phyloP scores from a whole-genome alignment of 2,113 vertebrate species.

The Tursiops truncatus region DNA sequence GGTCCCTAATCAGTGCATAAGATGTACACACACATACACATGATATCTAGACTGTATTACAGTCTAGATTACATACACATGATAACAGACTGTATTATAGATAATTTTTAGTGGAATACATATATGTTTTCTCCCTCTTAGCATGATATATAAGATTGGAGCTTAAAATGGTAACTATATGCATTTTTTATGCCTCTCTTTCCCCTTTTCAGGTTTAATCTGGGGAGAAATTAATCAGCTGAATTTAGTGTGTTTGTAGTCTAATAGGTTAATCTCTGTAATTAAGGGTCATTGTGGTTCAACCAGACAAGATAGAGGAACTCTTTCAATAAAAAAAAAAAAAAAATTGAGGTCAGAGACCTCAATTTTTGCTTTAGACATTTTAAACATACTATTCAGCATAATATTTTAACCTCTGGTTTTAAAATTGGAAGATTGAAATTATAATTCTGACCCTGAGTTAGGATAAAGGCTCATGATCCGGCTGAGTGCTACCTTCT shows the following conservation, averaged over 20 bases:
- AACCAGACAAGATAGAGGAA: constrained; percentile 69
- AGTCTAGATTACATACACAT: too few relatives aligned
- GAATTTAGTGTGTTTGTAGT: constrained; percentile 61
- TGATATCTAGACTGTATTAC: neutral
- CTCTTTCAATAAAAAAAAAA: constrained; percentile 59
- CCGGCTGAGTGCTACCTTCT: constrained; percentile 57
- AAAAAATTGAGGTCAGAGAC: constrained; percentile 82
- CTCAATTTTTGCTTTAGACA: constrained; percentile 82
- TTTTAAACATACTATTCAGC: constrained; percentile 78
- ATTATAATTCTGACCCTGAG: constrained; percentile 74
- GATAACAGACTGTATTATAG: neutral
- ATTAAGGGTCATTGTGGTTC: constrained; percentile 74
- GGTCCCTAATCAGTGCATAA: neutral
- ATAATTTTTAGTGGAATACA: neutral
- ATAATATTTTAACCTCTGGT: constrained; percentile 81
- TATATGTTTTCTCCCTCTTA: neutral
- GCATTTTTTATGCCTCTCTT: neutral
- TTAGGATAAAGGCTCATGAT: constrained; percentile 39
- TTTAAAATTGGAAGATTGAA: constrained; percentile 78
- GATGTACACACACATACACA: neutral
- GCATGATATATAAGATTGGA: neutral
- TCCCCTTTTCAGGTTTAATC: neutral
- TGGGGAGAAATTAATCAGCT: constrained; percentile 51
- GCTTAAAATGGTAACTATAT: neutral
- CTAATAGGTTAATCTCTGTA: constrained; percentile 76